phyloP scores from a whole-genome alignment of 2,888 invertebrate genomes.

The Cheilosia pagana region DNA sequence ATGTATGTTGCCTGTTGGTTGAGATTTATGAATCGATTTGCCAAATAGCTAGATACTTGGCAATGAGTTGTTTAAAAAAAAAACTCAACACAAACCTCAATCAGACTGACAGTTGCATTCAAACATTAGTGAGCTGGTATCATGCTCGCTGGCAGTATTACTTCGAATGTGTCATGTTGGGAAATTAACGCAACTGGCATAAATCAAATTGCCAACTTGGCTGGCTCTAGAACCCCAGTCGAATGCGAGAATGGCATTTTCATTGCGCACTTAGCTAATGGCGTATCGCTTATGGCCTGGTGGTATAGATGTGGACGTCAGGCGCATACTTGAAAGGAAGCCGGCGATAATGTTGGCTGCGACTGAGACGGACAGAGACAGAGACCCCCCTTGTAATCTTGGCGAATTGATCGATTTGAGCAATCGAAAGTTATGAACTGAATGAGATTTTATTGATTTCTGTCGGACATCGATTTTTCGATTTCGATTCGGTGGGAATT shows the following conservation, averaged over 20 bases:
- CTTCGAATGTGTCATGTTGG: constrained; percentile 70
- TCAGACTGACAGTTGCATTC: constrained; percentile 63
- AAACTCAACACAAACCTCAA: constrained; percentile 1
- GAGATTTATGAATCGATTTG: constrained; percentile 73
- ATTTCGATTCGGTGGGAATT: not conserved
- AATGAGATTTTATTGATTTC: constrained; percentile 65
- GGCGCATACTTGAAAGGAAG: constrained; percentile 60
- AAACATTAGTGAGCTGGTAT: constrained; percentile 26
- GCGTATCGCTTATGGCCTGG: constrained; percentile 6
- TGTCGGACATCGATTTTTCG: not conserved
- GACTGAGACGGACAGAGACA: not conserved
- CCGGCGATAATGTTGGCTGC: constrained; percentile 31
- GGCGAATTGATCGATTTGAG: constrained; percentile 55
- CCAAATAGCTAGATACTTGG: constrained; percentile 24
- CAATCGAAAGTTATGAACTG: constrained; percentile 58
- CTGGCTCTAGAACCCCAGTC: constrained; percentile 9
- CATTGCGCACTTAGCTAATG: constrained; percentile 50
- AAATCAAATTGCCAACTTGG: constrained; percentile 59
- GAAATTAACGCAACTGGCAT: constrained; percentile 71
- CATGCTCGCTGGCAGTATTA: constrained; percentile 43
- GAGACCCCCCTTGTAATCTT: constrained; percentile 41
- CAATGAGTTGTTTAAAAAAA: constrained; percentile 20
- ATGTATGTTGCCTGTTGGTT: constrained; percentile 54
- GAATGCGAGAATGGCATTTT: constrained; percentile 46
- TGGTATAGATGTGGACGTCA: not conserved